phyloP scores from a whole-genome alignment of 1,140 invertebrate genomes.

The Hirudo medicinalis region DNA sequence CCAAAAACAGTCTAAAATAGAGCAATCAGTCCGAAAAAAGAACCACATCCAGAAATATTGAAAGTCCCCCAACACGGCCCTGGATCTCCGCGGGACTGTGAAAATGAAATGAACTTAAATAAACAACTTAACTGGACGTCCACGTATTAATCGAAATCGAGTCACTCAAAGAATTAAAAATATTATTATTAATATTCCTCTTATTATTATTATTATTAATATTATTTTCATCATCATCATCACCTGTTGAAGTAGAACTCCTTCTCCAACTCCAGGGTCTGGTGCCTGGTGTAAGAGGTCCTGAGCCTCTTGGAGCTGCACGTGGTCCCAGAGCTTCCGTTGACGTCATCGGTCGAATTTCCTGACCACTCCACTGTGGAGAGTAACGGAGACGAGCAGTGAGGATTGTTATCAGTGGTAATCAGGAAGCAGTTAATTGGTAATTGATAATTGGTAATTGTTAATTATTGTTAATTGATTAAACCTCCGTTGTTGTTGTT shows the following conservation, averaged over 20 bases:
- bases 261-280: constrained; percentile 13
- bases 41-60: no score
- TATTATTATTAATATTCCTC: not conserved
- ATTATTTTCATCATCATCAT: not conserved
- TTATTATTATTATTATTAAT: constrained; percentile 6
- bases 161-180: no score
- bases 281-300: constrained; percentile 5
- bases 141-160: no score
- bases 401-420: not conserved
- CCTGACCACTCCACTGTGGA: not conserved
- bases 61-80: no score
- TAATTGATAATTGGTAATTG: no score
- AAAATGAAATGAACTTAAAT: no score
- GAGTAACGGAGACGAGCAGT: not conserved
- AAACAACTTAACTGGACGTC: no score
- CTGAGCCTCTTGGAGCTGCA: not conserved
- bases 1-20: no score
- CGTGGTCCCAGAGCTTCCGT: not conserved
- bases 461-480: not conserved
- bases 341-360: not conserved
- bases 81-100: no score
- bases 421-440: not conserved
- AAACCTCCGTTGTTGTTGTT: constrained; percentile 4
- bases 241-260: constrained; percentile 9
- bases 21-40: no score